A percentile compares a stretch with the other conserved stretches of the same genome.
These are phyloP conservation scores for Caenorhabditis remanei DNA, from an alignment of 1,140 invertebrate genomes.

Conservation along the genomic window DNA sequence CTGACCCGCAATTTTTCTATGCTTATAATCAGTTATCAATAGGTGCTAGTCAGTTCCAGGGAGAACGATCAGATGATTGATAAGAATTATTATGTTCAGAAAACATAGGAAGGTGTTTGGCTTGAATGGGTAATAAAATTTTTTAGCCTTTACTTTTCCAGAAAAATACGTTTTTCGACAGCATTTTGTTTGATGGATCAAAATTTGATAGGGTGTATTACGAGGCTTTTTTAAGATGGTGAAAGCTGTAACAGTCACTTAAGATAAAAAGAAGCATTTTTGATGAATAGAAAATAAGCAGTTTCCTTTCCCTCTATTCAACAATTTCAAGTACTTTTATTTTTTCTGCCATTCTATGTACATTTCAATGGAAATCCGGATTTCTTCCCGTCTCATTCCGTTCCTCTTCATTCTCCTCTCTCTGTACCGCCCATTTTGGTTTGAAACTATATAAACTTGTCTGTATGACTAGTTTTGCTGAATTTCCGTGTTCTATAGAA, in stretches of 20 bases:
- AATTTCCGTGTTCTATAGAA: neutral
- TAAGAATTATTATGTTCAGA: neutral
- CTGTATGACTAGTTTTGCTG: neutral
- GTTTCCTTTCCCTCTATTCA: neutral
- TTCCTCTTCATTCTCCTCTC: neutral
- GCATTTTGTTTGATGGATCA: too few relatives aligned
- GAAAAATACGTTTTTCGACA: too few relatives aligned
- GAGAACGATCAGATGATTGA: neutral
- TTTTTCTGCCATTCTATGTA: neutral
- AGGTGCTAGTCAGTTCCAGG: neutral
- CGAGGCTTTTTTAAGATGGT: too few relatives aligned
- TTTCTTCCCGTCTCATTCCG: neutral
- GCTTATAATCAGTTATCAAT: neutral
- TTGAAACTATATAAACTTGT: constrained; percentile 13
- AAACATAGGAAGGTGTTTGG: too few relatives aligned
- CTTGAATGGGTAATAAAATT: too few relatives aligned
- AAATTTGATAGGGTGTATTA: too few relatives aligned
- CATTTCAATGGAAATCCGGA: neutral
- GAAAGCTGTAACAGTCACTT: neutral
- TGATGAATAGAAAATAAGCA: neutral
- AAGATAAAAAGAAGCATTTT: neutral
- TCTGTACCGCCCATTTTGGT: neutral
- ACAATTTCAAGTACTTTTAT: constrained; percentile 30
- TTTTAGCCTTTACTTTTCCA: too few relatives aligned
- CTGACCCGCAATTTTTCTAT: neutral